Base-by-base conservation (phyloP, 2,113 vertebrate species). In the Brevimyrus niger region DNA sequence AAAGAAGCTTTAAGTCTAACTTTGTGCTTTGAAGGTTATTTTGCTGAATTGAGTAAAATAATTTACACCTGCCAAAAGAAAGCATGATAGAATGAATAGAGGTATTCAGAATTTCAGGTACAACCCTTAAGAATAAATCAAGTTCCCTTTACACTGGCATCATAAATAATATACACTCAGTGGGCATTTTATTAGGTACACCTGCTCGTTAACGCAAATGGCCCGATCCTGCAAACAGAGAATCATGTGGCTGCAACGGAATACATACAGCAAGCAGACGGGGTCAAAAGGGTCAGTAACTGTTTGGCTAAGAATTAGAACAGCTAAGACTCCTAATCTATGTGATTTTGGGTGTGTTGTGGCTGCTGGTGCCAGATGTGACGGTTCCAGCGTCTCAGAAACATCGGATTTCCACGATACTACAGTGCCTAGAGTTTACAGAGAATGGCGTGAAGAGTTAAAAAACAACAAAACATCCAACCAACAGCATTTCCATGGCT, bases 231-330 rank as follows among this genome's bases (percentile, higher is more conserved):
- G 31, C 35, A 80, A 42, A 80, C 31, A 80, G 15, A 42, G 73
- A 80, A 19, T 19, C 73, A 42, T 42, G 35, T 19, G 35, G 73
- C 73, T 80, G 73, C 73, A 42, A 80, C 73, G 42, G 73, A 80
- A 80, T 42, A 80, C 73, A 80, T 19, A 80, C 61, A 31, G 61
- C 61, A 69, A 69, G 61, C 61, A 13, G 61, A 69, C 1, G n/a
- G n/a, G 61, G n/a, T 69, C 61, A 69, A 31, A 6, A 69, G n/a
- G 61, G 61, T 69, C 61, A 69, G n/a, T 31, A 31, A 69, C 27
- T 69, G 61, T 69, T 69, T 69, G 61, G 61, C 61, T 69, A 69
- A 69, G 61, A 69, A 69, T 69, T 69, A 69, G n/a, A 69, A 69
- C 61, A 65, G 61, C n/a, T 69, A 69, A 69, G n/a, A 27, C 61